These are phyloP conservation scores for Pseudolaguvia tuberculata DNA, from an alignment of 2,113 vertebrate species.

Conservation along the genomic window DNA sequence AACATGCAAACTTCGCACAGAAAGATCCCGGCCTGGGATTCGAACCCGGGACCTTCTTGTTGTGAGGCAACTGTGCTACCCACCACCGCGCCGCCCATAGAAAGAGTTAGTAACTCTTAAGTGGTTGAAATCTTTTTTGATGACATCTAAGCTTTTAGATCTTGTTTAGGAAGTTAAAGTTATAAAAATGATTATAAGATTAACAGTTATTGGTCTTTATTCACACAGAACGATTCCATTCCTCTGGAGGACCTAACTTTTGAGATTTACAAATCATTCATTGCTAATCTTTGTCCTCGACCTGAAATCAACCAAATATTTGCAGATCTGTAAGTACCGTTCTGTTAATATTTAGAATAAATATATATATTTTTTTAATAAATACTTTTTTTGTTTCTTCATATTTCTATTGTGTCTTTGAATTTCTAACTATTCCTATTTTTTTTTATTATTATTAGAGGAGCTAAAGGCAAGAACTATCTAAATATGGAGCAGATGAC, in stretches of 20 bases:
- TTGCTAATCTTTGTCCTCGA: slow-evolving; percentile 88
- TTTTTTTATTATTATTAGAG: slow-evolving; percentile 67
- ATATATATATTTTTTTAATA: no score
- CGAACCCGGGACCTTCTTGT: no score
- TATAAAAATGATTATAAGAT: background rate
- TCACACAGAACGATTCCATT: slow-evolving; percentile 85
- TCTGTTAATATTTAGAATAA: background rate
- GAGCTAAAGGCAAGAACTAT: slow-evolving; percentile 74
- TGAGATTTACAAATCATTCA: slow-evolving; percentile 85
- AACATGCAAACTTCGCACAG: no score
- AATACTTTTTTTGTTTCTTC: background rate
- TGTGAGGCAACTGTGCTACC: no score
- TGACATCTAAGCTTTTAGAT: background rate
- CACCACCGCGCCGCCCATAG: no score
- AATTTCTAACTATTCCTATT: background rate
- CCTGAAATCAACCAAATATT: slow-evolving; percentile 90
- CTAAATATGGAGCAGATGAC: slow-evolving; percentile 91
- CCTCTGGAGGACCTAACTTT: slow-evolving; percentile 88
- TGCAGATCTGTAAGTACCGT: slow-evolving; percentile 80
- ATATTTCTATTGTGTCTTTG: background rate
- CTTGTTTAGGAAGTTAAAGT: background rate
- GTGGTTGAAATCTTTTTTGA: background rate
- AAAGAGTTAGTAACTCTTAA: background rate
- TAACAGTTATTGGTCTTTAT: background rate
- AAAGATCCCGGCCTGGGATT: no score